phyloP scores from a whole-genome alignment of 2,797 vertebrate species.

The Phoeniculus purpureus region DNA sequence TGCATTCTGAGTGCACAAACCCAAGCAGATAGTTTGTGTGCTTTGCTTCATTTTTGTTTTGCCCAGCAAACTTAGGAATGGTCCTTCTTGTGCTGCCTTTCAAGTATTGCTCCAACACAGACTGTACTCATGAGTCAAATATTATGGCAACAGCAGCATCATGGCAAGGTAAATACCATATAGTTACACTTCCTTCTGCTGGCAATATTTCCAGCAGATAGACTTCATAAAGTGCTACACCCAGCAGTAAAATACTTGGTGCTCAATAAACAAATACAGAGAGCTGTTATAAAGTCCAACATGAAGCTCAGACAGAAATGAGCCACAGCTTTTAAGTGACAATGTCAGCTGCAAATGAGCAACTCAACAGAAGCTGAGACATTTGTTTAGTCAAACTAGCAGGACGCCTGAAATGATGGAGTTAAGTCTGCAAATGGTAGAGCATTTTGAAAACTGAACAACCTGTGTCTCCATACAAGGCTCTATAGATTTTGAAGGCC shows the following conservation, averaged over 20 bases:
- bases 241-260: constrained; percentile 53
- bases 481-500: neutral
- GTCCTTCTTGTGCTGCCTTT: neutral
- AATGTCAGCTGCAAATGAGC: constrained; percentile 31
- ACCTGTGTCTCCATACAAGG: neutral
- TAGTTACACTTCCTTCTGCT: constrained; percentile 20
- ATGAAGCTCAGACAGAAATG: neutral
- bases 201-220: constrained; percentile 20
- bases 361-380: neutral
- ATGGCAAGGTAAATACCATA: constrained; percentile 40
- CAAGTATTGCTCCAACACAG: neutral
- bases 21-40: neutral
- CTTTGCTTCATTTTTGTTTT: neutral
- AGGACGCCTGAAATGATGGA: neutral
- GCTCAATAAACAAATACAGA: constrained; percentile 39
- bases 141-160: neutral
- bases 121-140: constrained; percentile 7
- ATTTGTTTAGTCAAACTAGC: constrained; percentile 5
- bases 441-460: neutral
- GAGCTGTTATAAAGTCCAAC: constrained; percentile 21
- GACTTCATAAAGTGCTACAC: constrained; percentile 42
- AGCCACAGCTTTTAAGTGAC: neutral
- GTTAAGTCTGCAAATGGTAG: neutral
- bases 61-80: rapidly evolving
- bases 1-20: neutral